These are phyloP conservation scores for Eidolon dupreanum DNA, from an alignment of 2,797 vertebrate species.

Conservation along the genomic window DNA sequence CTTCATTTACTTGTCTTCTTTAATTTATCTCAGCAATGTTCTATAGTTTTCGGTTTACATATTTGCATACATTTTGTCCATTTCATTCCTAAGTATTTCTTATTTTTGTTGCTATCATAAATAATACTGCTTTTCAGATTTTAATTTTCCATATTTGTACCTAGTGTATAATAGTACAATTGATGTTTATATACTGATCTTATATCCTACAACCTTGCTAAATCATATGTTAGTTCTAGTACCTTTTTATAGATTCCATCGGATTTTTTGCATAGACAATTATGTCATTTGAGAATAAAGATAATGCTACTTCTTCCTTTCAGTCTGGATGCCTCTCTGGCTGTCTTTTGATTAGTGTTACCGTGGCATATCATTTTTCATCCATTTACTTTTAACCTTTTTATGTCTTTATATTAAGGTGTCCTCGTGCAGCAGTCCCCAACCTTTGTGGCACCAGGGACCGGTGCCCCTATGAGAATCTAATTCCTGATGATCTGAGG, in stretches of 20 bases:
- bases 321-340: background rate
- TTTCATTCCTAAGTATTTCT: background rate
- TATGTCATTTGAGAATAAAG: background rate
- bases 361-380: background rate
- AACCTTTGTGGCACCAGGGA: no score
- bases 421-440: background rate
- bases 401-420: background rate
- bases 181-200: background rate
- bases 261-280: background rate
- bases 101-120: background rate
- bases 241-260: background rate
- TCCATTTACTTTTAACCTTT: background rate
- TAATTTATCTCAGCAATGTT: background rate
- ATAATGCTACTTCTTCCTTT: background rate
- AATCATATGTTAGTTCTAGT: background rate
- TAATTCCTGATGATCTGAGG: no score
- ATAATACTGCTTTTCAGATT: background rate
- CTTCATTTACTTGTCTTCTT: background rate
- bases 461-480: no score
- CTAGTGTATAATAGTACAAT: background rate
- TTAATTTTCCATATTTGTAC: background rate
- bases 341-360: background rate
- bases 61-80: background rate
- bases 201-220: background rate
- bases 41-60: background rate